Percentiles rank a stretch among this genome's conserved stretches.
Conservation (phyloP, 1,140 invertebrate genomes). For the Drosophila prosaltans region DNA sequence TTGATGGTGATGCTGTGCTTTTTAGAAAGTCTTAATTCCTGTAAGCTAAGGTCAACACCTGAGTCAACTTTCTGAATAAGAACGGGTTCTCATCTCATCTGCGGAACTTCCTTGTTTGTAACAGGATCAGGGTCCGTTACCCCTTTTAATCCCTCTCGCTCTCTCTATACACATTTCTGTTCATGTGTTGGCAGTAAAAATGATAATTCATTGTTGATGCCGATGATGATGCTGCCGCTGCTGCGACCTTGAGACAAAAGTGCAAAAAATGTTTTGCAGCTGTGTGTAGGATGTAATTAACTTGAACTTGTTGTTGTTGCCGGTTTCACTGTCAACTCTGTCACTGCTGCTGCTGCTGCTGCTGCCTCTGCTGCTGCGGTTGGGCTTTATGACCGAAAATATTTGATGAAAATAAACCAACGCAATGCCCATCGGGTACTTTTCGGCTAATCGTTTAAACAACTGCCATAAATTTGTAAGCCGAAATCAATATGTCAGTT, state of each 20-base stretch:
- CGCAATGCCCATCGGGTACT: conserved; percentile 17
- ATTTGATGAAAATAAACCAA: conserved; percentile 59
- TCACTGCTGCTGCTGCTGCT: conserved; percentile 33
- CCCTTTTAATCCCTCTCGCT: neutral
- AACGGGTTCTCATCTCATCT: conserved; percentile 35
- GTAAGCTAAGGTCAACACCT: conserved; percentile 50
- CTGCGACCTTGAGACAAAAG: conserved; percentile 66
- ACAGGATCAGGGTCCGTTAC: conserved; percentile 58
- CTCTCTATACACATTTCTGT: neutral
- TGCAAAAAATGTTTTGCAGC: conserved; percentile 59
- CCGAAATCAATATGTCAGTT: conserved; percentile 48
- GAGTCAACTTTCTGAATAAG: conserved; percentile 22
- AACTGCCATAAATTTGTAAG: conserved; percentile 56
- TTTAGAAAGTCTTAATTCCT: conserved; percentile 72
- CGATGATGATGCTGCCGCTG: conserved; percentile 26
- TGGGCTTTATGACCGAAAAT: conserved; percentile 59
- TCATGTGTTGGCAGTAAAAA: conserved; percentile 59
- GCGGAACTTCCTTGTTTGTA: conserved; percentile 64
- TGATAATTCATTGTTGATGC: conserved; percentile 46
- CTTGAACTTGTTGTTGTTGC: conserved; percentile 70
- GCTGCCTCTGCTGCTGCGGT: conserved; percentile 27
- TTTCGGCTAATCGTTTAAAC: conserved; percentile 47
- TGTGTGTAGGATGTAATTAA: conserved; percentile 77
- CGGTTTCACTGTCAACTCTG: conserved; percentile 54
- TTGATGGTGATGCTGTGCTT: neutral